These are phyloP conservation scores for Macaca fascicularis DNA, from an alignment of 2,113 vertebrate species.

Conservation along the genomic window T2T-MFA8v1.1 NC_088388.1:126648001-126648500, in stretches of 20 bases:
- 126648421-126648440: neutral
- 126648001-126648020: neutral
- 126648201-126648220: neutral
- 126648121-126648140: neutral
- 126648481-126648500: neutral
- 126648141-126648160: neutral
- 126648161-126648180: neutral
- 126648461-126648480: neutral
- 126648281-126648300: neutral
- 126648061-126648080: neutral
- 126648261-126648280: neutral
- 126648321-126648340: neutral
- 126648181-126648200: neutral
- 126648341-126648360: neutral
- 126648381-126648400: neutral
- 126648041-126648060: neutral
- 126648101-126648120: constrained; percentile 31
- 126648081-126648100: neutral
- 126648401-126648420: neutral
- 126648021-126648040: neutral
- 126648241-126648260: neutral
- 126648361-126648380: neutral
- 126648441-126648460: neutral
- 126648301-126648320: neutral
- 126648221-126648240: neutral